A percentile compares a stretch with the other conserved stretches of the same genome.
Evolutionary conservation across 2,888 invertebrate species (phyloP).

Genomic region (Eudasyphora cyanicolor): DNA sequence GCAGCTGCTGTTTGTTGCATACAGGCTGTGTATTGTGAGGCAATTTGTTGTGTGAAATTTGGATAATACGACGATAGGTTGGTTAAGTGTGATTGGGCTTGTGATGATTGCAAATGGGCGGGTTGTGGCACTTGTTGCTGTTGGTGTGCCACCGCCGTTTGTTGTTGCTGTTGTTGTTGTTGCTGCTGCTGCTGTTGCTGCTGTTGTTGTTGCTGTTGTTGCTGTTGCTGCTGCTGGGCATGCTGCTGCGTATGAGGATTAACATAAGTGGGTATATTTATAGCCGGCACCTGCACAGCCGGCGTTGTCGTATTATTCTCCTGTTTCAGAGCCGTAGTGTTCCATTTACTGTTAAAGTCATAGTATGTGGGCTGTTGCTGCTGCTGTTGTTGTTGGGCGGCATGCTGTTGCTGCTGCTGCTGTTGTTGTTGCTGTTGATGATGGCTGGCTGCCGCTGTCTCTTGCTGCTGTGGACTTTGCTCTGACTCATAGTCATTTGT

Average conservation of each 20-base stretch:
- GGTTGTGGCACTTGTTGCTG: slow-evolving; percentile 84
- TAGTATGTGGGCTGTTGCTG: slow-evolving; percentile 83
- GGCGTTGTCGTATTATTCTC: slow-evolving; percentile 75
- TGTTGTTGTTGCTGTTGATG: slow-evolving; percentile 79
- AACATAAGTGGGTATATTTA: slow-evolving; percentile 76
- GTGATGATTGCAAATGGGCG: slow-evolving; percentile 89
- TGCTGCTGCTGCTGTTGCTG: slow-evolving; percentile 73
- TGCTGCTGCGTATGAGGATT: slow-evolving; percentile 80
- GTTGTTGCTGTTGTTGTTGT: slow-evolving; percentile 73
- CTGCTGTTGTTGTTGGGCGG: slow-evolving; percentile 68
- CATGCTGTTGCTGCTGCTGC: slow-evolving; percentile 71
- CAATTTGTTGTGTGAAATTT: slow-evolving; percentile 78
- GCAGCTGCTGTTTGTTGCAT: slow-evolving; percentile 75
- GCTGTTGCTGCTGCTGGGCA: slow-evolving; percentile 69
- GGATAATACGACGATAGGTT: slow-evolving; percentile 81
- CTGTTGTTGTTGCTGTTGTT: slow-evolving; percentile 82
- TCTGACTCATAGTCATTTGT: slow-evolving; percentile 74
- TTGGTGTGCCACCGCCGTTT: slow-evolving; percentile 67
- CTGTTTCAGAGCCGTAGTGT: slow-evolving; percentile 82
- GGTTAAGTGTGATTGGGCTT: slow-evolving; percentile 85
- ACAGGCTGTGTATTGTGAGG: slow-evolving; percentile 78
- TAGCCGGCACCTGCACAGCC: slow-evolving; percentile 75
- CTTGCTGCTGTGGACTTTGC: slow-evolving; percentile 75
- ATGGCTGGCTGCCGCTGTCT: slow-evolving; percentile 64
- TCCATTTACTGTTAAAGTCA: slow-evolving; percentile 92